Base-by-base conservation (phyloP, 2,113 vertebrate genomes). In the Plectropomus leopardus region DNA sequence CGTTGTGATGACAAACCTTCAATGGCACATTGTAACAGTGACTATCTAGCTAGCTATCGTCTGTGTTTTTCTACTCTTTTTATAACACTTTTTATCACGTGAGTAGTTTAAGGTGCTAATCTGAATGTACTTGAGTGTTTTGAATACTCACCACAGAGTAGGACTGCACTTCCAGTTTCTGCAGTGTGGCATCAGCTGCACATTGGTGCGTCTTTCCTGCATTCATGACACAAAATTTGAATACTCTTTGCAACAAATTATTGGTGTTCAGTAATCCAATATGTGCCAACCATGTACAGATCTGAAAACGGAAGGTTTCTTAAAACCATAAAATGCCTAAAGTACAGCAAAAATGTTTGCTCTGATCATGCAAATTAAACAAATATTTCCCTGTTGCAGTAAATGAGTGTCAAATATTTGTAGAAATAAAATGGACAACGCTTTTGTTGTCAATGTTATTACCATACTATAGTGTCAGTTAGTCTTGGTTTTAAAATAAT, bases 51-150 rank as follows among this genome's bases (percentile, higher is more conserved):
- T 53, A 70, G 69, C 40, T 72, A 78, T 72, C 4, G 17, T 59
- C 32, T 53, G 34, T 85, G 24, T 89, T 91, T 93, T 93, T 91
- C 26, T 90, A 91, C 83, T 82, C 68, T 82, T 84, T 59, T 90
- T 91, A 17, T 86, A 83, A 82, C 32, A 13, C 59, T 74, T 72
- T 82, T 61, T 50, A 78, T 63, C 57, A 65, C 45, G 55, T 80
- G 72, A 57, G 72, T 81, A 24, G 30, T 89, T 76, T 76, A 53
- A 79, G 86, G 87, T 89, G 86, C 80, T 89, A 67, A 82, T 89
- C 75, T 90, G 88, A 93, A 91, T 92, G 90, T 89, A 89, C 59
- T 83, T 69, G 17, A 58, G 67, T 82, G 51, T 73, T 78, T 34
- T 60, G 32, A 63, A 61, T 16, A 53, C 44, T 60, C 32, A 30